phyloP scores from a whole-genome alignment of 2,113 vertebrate species.

The Sphyrna mokarran region DNA sequence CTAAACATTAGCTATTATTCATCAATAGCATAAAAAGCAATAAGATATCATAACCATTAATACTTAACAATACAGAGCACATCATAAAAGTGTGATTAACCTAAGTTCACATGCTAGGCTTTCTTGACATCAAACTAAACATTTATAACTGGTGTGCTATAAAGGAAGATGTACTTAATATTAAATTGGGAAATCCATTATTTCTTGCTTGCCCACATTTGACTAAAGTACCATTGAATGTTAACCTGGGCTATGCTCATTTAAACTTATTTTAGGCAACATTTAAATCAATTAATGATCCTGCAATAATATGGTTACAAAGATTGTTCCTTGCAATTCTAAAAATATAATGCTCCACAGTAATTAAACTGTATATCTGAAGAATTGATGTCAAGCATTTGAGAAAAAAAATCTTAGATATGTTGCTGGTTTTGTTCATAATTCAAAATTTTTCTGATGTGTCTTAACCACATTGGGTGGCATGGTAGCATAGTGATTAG shows the following conservation, averaged over 20 bases:
- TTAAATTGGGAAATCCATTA: not conserved
- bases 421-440: not conserved
- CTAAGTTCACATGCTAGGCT: not conserved
- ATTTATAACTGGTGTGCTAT: not conserved
- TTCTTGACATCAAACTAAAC: not conserved
- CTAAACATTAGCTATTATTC: not conserved
- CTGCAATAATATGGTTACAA: constrained; percentile 9
- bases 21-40: not conserved
- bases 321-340: not conserved
- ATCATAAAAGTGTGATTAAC: constrained; percentile 24
- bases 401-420: not conserved
- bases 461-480: not conserved
- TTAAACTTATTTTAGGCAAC: constrained; percentile 27
- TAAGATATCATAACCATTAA: not conserved
- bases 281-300: constrained; percentile 17
- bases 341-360: constrained; percentile 6
- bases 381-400: not conserved
- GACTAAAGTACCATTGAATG: not conserved
- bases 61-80: constrained; percentile 1
- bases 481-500: too few relatives aligned
- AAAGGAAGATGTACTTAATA: not conserved
- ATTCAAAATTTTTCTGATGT: not conserved
- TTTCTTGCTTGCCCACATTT: not conserved
- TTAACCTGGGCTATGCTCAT: not conserved
- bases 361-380: not conserved